Conservation (phyloP, 2,797 vertebrate species). For the Coregonus sp. region DNA sequence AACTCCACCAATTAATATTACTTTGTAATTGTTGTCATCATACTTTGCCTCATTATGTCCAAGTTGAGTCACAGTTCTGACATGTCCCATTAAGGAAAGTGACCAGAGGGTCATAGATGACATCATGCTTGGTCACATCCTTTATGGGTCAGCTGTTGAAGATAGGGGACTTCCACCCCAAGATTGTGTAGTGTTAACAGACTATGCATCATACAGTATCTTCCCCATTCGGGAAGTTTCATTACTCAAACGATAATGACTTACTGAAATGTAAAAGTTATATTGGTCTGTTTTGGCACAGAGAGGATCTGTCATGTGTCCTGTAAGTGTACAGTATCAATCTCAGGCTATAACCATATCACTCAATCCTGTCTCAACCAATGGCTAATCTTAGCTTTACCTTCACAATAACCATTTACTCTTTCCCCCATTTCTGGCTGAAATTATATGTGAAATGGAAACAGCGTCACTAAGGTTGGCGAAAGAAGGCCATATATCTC, state of each 20-base stretch:
- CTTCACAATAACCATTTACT: not conserved
- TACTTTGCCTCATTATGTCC: not conserved
- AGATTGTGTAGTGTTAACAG: not conserved
- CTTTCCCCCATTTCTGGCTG: not conserved
- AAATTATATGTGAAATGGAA: not conserved
- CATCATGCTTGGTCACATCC: not conserved
- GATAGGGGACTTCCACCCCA: not conserved
- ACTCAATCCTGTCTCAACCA: not conserved
- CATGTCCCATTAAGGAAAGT: not conserved
- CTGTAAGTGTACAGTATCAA: not conserved
- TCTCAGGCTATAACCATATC: not conserved
- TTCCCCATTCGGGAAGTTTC: not conserved
- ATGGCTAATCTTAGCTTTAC: not conserved
- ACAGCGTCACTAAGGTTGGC: not conserved
- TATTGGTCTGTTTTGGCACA: not conserved
- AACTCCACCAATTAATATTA: not conserved
- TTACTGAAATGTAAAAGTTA: constrained; percentile 2
- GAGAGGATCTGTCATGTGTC: not conserved
- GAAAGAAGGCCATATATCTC: not conserved
- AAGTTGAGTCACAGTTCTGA: constrained; percentile 2
- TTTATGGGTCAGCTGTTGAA: not conserved
- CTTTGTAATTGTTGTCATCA: not conserved
- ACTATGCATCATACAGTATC: not conserved
- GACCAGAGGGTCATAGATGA: not conserved
- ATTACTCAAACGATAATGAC: not conserved